Evolutionary conservation across 1,140 invertebrate genomes (phyloP).

Genomic region (Polypedilum vanderplanki): DNA sequence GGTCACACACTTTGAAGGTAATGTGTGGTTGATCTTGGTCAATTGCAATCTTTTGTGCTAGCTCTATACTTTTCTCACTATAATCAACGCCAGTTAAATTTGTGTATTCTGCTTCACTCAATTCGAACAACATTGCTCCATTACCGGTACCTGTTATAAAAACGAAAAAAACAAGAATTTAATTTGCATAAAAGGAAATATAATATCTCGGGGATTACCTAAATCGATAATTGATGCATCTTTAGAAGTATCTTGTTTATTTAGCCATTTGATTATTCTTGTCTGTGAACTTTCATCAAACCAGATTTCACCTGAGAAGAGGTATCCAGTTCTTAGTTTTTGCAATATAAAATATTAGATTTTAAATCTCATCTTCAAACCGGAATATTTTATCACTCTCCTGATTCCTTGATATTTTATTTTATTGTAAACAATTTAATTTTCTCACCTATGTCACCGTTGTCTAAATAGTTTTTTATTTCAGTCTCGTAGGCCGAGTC

Average conservation of each 20-base stretch:
- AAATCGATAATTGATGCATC: constrained; percentile 56
- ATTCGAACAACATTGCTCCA: constrained; percentile 71
- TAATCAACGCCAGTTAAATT: constrained; percentile 80
- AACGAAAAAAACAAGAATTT: background rate
- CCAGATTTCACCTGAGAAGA: constrained; percentile 68
- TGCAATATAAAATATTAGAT: too few species aligned
- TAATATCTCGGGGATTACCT: constrained; percentile 39
- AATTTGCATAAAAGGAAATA: background rate
- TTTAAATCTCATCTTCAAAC: too few species aligned
- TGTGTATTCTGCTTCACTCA: constrained; percentile 65
- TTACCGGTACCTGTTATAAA: constrained; percentile 75
- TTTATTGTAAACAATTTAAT: too few species aligned
- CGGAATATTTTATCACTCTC: too few species aligned
- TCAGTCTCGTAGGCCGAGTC: constrained; percentile 72
- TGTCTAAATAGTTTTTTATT: constrained; percentile 70
- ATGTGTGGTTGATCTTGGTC: constrained; percentile 48
- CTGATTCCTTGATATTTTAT: too few species aligned
- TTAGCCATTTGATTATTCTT: constrained; percentile 63
- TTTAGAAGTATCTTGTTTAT: constrained; percentile 43
- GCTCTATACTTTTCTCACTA: constrained; percentile 64
- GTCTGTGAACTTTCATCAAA: constrained; percentile 77
- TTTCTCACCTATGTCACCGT: constrained; percentile 64
- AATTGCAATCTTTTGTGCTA: constrained; percentile 60
- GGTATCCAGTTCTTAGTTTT: too few species aligned
- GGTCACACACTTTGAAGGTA: constrained; percentile 48